Evolutionary conservation across 2,888 invertebrate genomes (phyloP), one percentile per base, ranked within the genome.

Genomic region (Volucella inanis): DNA sequence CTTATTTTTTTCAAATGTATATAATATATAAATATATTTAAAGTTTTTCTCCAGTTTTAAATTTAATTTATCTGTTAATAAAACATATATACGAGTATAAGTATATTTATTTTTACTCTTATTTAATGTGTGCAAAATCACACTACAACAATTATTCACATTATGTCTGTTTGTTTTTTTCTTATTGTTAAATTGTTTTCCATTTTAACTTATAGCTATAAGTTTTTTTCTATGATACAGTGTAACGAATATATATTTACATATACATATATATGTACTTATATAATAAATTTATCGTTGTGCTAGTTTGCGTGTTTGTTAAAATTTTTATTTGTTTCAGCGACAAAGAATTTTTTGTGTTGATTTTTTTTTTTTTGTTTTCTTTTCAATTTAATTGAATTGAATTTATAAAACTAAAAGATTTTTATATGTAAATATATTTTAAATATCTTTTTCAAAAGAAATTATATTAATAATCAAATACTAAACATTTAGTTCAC

Each of bases 401-500:
- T 6, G 31, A 31, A 31, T 31, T 31, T 62, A 55, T 70, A 55
- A 72, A 68, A 72, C 65, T 68, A 80, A 61, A 49, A 50, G 49
- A 49, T 45, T 72, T 50, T 67, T 59, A 75, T 76, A 84, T 79
- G 61, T 65, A 71, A 68, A 45, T 70, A 39, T 59, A 18, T 65
- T 49, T 50, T 12, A 10, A 52, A 39, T 72, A 49, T 38, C 47
- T 64, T 79, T 65, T 71, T 45, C 50, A 61, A 67, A 81, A 77
- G 39, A 67, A 67, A 57, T 57, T 49, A 54, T 52, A 71, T 64
- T 52, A 70, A 64, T 41, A 78, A 76, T 81, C 57, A 76, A 76
- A 77, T 80, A 81, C 81, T 81, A 81, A 81, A 81, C 81, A 81
- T 81, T 81, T 81, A 85, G 76, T 85, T 85, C 85, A 85, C 85